These are phyloP conservation scores for Frankliniella fusca DNA, from an alignment of 2,888 invertebrate species.

Conservation along the genomic window DNA sequence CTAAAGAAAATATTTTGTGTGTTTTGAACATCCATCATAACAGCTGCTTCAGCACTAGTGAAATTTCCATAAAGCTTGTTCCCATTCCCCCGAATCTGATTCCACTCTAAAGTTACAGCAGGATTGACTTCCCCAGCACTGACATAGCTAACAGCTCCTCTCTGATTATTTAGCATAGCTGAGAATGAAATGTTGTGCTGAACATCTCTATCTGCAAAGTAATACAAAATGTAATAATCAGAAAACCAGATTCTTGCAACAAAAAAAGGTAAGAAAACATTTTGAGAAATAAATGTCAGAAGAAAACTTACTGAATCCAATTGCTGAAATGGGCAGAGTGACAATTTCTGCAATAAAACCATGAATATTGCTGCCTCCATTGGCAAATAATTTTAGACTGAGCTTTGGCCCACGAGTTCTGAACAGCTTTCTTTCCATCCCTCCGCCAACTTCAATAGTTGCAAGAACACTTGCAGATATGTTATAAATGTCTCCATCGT, in stretches of 20 bases:
- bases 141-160: constrained; percentile 81
- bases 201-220: constrained; percentile 73
- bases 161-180: constrained; percentile 71
- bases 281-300: constrained; percentile 19
- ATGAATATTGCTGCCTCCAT: constrained; percentile 87
- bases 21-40: constrained; percentile 88
- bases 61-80: constrained; percentile 90
- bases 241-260: constrained; percentile 31
- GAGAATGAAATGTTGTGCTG: constrained; percentile 86
- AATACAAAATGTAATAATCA: constrained; percentile 34
- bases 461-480: constrained; percentile 56
- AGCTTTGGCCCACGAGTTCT: constrained; percentile 72
- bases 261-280: constrained; percentile 33
- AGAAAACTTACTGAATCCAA: constrained; percentile 73
- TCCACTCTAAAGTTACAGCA: constrained; percentile 77
- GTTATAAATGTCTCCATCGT: constrained; percentile 90
- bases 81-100: constrained; percentile 83
- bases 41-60: constrained; percentile 78
- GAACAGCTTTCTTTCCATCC: constrained; percentile 69
- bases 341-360: constrained; percentile 98
- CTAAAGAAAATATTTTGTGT: constrained; percentile 82
- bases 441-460: constrained; percentile 64
- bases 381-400: constrained; percentile 87
- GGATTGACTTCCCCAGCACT: constrained; percentile 95
- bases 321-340: constrained; percentile 86